Evolutionary conservation across 2,797 vertebrate species (phyloP), one percentile per base, ranked within the genome.

Genomic region (Gymnopithys bicolor): DNA sequence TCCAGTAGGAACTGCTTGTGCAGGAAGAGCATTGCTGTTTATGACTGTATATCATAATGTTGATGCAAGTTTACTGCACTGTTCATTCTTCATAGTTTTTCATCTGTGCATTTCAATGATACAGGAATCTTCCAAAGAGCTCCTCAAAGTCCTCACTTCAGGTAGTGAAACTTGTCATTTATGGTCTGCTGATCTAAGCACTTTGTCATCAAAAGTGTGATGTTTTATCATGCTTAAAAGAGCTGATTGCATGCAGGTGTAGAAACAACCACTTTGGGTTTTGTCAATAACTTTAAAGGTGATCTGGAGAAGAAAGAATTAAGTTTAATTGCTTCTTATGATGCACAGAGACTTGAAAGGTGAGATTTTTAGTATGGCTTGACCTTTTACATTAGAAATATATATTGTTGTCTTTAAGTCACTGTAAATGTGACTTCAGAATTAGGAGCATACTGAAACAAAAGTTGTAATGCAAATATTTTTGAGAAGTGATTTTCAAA

Each of bases 401-500:
- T 37, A 49, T 32, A 22, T 73, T 84, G 52, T 81, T 53, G 9
- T 80, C 37, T 74, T 82, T 28, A 62, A 60, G 49, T 68, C 37
- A 32, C 45, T 80, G 15, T 64, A 85, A 75, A 68, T 28, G 24
- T 51, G 79, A 62, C 46, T 80, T 55, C 23, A 90, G 71, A 94
- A 81, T 64, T 35, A 78, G 25, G 58, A 75, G 18, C 23, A 16
- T 73, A 69, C 30, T 83, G 84, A 91, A 95, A 87, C 79, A 79
- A 86, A 94, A 95, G 77, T 56, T 93, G 22, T 78, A 78, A 89
- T 71, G 39, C 51, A 70, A 15, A 67, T 79, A 11, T 39, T 90
- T 84, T 85, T 55, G 32, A n/a, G 12, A 84, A 60, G 14, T 37
- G 5, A 5, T 27, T 39, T 62, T n/a, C 3, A 4, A 17, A 4